Evolutionary conservation across 1,140 invertebrate species (phyloP).

Genomic region (Hycleus cichorii): DNA sequence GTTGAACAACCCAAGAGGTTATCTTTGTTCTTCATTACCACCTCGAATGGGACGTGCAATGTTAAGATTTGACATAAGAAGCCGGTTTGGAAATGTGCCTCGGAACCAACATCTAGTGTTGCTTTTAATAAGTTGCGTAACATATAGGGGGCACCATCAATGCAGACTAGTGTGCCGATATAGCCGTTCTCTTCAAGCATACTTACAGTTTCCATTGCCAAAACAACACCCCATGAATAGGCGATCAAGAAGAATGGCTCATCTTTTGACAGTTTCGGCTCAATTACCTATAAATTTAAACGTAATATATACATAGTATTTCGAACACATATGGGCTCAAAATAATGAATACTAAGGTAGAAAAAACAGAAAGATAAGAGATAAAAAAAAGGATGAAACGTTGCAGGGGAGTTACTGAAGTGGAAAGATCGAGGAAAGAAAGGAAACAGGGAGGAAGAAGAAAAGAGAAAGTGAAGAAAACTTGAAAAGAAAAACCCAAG

Average conservation of each 20-base stretch:
- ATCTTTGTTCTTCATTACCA: conserved; percentile 49
- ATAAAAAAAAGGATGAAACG: no score
- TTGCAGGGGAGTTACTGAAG: no score
- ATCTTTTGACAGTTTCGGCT: conserved; percentile 1
- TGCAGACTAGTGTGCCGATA: conserved; percentile 46
- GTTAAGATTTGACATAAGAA: conserved; percentile 47
- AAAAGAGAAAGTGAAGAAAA: no score
- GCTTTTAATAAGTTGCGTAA: conserved; percentile 43
- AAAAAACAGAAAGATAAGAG: no score
- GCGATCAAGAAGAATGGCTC: conserved; percentile 50
- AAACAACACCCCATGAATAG: conserved; percentile 58
- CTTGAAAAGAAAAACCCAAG: no score
- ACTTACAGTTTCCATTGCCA: conserved; percentile 49
- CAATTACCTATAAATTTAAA: neutral
- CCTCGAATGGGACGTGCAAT: conserved; percentile 42
- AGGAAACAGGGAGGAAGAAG: no score
- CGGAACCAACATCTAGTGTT: conserved; percentile 40
- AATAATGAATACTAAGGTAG: no score
- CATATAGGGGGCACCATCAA: conserved; percentile 54
- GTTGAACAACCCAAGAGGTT: conserved; percentile 13
- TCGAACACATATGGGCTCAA: no score
- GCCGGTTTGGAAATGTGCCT: conserved; percentile 47
- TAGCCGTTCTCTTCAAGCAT: conserved; percentile 51
- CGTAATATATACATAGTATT: neutral
- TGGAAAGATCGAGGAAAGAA: no score